Evolutionary conservation across 2,797 vertebrate genomes (phyloP).

Genomic region (Aphelocoma californica): DNA sequence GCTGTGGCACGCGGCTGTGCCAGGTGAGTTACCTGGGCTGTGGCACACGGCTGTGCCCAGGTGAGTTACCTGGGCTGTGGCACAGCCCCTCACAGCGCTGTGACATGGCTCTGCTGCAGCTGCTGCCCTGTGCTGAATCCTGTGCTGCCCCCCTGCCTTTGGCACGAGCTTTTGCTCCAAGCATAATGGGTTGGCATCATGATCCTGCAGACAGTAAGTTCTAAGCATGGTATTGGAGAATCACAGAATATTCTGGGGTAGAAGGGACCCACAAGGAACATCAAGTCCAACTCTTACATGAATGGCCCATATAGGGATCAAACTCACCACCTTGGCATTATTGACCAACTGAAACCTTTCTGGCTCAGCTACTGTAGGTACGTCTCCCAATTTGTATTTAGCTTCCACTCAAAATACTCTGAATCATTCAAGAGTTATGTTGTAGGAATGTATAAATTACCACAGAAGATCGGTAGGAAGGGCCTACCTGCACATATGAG

Average conservation of each 20-base stretch:
- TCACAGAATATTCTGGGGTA: background rate
- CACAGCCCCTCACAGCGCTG: rapidly evolving
- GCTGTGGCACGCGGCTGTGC: no score
- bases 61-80: background rate
- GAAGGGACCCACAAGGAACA: no score
- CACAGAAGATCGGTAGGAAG: background rate
- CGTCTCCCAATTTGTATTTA: background rate
- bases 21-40: background rate
- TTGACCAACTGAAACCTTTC: background rate
- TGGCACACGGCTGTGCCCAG: background rate
- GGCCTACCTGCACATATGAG: background rate
- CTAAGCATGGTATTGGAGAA: background rate
- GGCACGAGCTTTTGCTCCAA: background rate
- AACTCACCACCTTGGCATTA: rapidly evolving
- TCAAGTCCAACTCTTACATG: background rate
- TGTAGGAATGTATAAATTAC: background rate
- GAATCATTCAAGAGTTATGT: constrained; percentile 1
- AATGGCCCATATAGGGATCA: rapidly evolving
- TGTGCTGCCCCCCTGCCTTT: background rate
- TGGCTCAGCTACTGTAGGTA: background rate
- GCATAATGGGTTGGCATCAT: background rate
- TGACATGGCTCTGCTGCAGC: background rate
- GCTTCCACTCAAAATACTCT: constrained; percentile 10
- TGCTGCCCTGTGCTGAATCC: background rate
- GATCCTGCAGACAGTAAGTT: background rate